These are phyloP conservation scores for Operophtera brumata DNA, from an alignment of 2,888 invertebrate species.

Conservation along the genomic window DNA sequence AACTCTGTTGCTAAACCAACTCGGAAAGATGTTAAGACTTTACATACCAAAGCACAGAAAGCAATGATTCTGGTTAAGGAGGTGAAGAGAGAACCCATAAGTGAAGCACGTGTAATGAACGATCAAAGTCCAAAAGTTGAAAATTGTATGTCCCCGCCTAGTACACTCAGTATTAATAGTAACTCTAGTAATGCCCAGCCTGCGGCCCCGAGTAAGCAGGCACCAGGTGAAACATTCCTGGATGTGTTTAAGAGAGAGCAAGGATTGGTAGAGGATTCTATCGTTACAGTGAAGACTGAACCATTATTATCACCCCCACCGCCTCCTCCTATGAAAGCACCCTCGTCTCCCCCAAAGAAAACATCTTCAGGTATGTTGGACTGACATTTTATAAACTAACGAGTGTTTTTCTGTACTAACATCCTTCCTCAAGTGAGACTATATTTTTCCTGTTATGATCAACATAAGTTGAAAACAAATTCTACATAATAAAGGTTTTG, in stretches of 20 bases:
- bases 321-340: constrained; percentile 41
- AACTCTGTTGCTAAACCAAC: constrained; percentile 37
- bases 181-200: constrained; percentile 52
- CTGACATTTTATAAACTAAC: neutral
- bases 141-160: constrained; percentile 41
- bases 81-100: constrained; percentile 43
- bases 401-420: neutral
- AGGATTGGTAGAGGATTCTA: constrained; percentile 51
- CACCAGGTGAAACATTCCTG: constrained; percentile 63
- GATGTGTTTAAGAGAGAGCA: constrained; percentile 77
- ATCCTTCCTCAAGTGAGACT: neutral
- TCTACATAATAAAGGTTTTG: too few relatives aligned
- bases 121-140: constrained; percentile 55
- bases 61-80: constrained; percentile 54
- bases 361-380: constrained; percentile 47
- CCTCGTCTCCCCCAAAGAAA: constrained; percentile 57
- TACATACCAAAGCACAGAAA: constrained; percentile 65
- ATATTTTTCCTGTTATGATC: neutral
- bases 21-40: constrained; percentile 51
- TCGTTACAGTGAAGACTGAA: constrained; percentile 56
- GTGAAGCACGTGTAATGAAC: constrained; percentile 46
- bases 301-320: constrained; percentile 29
- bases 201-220: constrained; percentile 40
- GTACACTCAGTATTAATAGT: constrained; percentile 68
- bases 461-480: too few relatives aligned